Evolutionary conservation across 92 coral and sea anemone genomes (phyloP), one percentile per base, ranked within the genome.

Genomic region (Parazoanthus darwini): DNA sequence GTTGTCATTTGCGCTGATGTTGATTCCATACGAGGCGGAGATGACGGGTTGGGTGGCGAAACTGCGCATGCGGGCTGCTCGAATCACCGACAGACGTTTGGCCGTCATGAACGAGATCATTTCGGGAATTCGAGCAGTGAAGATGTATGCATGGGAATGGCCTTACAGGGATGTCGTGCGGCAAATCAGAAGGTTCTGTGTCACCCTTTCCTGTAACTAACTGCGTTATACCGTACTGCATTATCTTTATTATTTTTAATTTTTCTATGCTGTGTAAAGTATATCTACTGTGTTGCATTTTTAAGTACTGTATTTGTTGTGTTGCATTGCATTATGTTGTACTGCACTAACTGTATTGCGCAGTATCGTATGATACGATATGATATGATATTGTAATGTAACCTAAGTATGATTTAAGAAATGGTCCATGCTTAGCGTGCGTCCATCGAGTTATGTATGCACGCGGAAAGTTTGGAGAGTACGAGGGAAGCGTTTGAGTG

Each of bases 11-110:
- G 98, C 98, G 6, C 94, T 95, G 85, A 95, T 95, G 88, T 90
- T 95, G 78, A 95, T 95, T 92, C 98, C 98, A 86, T 95, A 95
- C 93, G 98, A 95, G 76, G 98, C 98, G 20, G 98, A 95, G 91
- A 95, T 95, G 98, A 95, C 98, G 88, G 98, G 98, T 72, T 95
- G 98, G 98, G 98, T 95, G 54, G 98, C 98, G 75, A 93, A 93
- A 90, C 86, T 95, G 9, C 94, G 98, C 39, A 95, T 95, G 98
- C 90, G 87, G 83, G 94, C 96, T 13, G 98, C 98, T 22, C 91
- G 98, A n/a, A 94, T 95, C 20, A 95, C 98, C 11, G 98, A 95
- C 90, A 95, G 93, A 82, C 85, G 98, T 46, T 87, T 95, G 56
- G 98, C 92, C 26, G 98, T 95, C 66, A 95, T 95, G 98, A 95